Percentiles rank a stretch among this genome's conserved stretches.
phyloP scores from a whole-genome alignment of 2,888 invertebrate genomes.

The Xestia rhomboidea region DNA sequence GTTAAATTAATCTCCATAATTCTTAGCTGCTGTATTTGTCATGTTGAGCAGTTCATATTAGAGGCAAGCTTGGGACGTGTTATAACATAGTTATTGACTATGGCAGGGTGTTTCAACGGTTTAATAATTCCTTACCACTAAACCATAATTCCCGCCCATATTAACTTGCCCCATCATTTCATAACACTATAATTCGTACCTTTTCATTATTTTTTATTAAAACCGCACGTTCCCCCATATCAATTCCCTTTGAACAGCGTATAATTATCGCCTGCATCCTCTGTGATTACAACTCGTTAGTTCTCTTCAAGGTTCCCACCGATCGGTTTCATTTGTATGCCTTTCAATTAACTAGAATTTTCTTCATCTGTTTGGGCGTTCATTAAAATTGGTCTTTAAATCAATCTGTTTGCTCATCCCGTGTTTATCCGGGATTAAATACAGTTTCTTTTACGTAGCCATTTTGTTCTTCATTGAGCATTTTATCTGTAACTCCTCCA shows the following conservation, averaged over 20 bases:
- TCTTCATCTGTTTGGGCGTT: slow-evolving; percentile 32
- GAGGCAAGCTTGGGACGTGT: neutral
- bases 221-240: slow-evolving; percentile 33
- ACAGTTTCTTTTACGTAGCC: slow-evolving; percentile 14
- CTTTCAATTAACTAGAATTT: slow-evolving; percentile 59
- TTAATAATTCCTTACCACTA: neutral
- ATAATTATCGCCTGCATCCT: slow-evolving; percentile 63
- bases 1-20: neutral
- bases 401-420: slow-evolving; percentile 9
- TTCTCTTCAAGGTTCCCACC: slow-evolving; percentile 64
- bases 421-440: neutral
- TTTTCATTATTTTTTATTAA: slow-evolving; percentile 38
- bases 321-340: slow-evolving; percentile 54
- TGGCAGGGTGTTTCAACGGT: neutral
- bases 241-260: slow-evolving; percentile 38
- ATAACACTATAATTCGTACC: slow-evolving; percentile 10
- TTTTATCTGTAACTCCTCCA: slow-evolving; percentile 28
- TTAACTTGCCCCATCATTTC: neutral
- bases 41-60: neutral
- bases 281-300: slow-evolving; percentile 71
- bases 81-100: neutral
- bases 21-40: neutral
- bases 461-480: slow-evolving; percentile 32
- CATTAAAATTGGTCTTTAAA: slow-evolving; percentile 22
- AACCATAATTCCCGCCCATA: neutral